Evolutionary conservation across 2,888 invertebrate genomes (phyloP), one percentile per base, ranked within the genome.

Genomic region (Tricholauxania praeusta): DNA sequence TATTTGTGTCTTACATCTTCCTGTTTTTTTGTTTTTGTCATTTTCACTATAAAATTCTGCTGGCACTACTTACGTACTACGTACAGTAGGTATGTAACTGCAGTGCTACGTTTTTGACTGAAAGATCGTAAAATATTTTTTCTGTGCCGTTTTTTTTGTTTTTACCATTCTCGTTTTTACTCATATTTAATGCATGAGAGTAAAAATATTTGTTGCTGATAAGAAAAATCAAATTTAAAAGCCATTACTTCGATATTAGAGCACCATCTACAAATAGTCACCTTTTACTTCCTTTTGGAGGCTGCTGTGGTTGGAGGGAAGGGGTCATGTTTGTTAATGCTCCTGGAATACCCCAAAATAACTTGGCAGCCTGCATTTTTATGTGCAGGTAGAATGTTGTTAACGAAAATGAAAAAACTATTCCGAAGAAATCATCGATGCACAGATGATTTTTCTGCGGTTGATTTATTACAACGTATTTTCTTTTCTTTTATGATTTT

Each of bases 181-280:
- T 82, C 79, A 82, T 82, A 79, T 82, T 81, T 79, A 81, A 82
- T 82, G 81, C 82, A 82, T 78, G 79, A 76, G 53, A 62, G 52
- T 51, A 71, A 48, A 75, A 66, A 72, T 72, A 69, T 63, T 22
- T 39, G 69, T 69, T 68, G 74, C 63, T 79, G 82, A 81, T 83
- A 83, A 81, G 83, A 80, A 80, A 80, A 83, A 83, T 83, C 84
- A 83, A 83, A 83, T 83, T 83, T 83, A 82, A 83, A 83, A 84
- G 83, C 83, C 67, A 67, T 67, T 67, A 67, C 52, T 47, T 63
- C 63, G 63, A 63, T 63, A 63, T 63, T 39, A 65, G 28, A 65
- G 17, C n/a, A 63, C 17, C 17, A 63, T 63, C 63, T 63, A 63
- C 62, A 62, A 62, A 39, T 63, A 63, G 47, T 39, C n/a, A 28